These are phyloP conservation scores for Drosophila rufa DNA, from an alignment of 1,140 invertebrate genomes.

Conservation along the genomic window DNA sequence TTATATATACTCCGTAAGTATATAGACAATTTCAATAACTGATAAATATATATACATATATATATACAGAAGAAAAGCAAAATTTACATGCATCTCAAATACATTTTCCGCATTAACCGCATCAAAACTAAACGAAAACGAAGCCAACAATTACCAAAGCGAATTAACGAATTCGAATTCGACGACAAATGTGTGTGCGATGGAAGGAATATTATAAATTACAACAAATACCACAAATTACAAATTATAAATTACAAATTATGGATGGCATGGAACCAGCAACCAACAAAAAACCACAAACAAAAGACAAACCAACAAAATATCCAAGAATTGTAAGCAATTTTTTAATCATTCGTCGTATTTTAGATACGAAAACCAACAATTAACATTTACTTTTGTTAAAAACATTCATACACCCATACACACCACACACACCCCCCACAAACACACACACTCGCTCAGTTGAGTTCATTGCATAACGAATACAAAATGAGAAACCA, in stretches of 20 bases:
- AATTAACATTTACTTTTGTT: slow-evolving; percentile 47
- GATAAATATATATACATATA: slow-evolving; percentile 60
- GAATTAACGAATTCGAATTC: slow-evolving; percentile 31
- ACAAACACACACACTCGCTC: slow-evolving; percentile 19
- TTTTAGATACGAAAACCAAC: slow-evolving; percentile 61
- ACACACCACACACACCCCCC: slow-evolving; percentile 15
- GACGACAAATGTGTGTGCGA: slow-evolving; percentile 31
- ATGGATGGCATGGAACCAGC: slow-evolving; percentile 8
- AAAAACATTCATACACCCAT: slow-evolving; percentile 2
- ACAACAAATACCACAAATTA: slow-evolving; percentile 12
- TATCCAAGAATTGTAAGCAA: slow-evolving; percentile 66
- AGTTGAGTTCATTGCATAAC: slow-evolving; percentile 57
- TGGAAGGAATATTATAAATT: slow-evolving; percentile 43
- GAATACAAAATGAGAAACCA: slow-evolving; percentile 48
- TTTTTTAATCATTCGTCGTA: slow-evolving; percentile 77
- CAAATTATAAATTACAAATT: slow-evolving; percentile 37
- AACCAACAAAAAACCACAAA: slow-evolving; percentile 18
- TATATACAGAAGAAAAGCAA: slow-evolving; percentile 50
- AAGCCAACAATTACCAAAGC: slow-evolving; percentile 55
- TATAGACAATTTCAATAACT: slow-evolving; percentile 73
- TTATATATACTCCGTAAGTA: slow-evolving; percentile 58
- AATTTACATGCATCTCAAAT: slow-evolving; percentile 74
- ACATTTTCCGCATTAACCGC: slow-evolving; percentile 74
- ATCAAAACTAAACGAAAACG: slow-evolving; percentile 36
- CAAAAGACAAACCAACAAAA: slow-evolving; percentile 20